phyloP scores from a whole-genome alignment of 2,888 invertebrate species.

The Lepidocyrtoides sp. region DNA sequence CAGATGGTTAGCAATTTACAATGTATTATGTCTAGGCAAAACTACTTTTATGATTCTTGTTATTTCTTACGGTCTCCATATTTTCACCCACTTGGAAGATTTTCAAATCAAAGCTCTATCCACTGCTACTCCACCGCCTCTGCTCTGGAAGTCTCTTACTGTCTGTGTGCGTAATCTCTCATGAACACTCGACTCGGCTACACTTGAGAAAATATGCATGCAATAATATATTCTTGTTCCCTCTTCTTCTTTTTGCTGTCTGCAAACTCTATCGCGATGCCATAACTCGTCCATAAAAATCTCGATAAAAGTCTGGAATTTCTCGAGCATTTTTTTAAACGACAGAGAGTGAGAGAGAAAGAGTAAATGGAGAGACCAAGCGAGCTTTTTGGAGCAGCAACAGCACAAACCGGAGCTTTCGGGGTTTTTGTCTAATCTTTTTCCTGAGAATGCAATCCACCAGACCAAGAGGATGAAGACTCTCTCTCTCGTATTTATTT shows the following conservation, averaged over 20 bases:
- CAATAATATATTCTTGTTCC: conserved; percentile 1
- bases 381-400: neutral
- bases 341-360: too few species aligned
- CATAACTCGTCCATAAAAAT: conserved; percentile 72
- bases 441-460: conserved; percentile 22
- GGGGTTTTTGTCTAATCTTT: conserved; percentile 71
- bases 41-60: neutral
- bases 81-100: conserved; percentile 68
- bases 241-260: conserved; percentile 27
- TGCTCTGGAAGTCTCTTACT: too few species aligned
- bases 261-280: conserved; percentile 61
- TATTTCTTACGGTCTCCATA: conserved; percentile 35
- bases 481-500: conserved; percentile 17
- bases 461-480: conserved; percentile 31
- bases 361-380: neutral
- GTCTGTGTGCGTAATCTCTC: conserved; percentile 49
- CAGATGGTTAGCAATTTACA: too few species aligned
- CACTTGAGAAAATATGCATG: conserved; percentile 29
- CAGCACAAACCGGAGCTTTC: conserved; percentile 43
- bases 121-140: neutral
- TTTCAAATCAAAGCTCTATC: conserved; percentile 56
- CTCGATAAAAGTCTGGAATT: conserved; percentile 76
- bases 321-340: conserved; percentile 55
- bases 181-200: conserved; percentile 39
- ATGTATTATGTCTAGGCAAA: neutral